Percentiles rank a stretch among this genome's conserved stretches.
Conservation (phyloP, 2,113 vertebrate species). For the Laticauda colubrina region DNA sequence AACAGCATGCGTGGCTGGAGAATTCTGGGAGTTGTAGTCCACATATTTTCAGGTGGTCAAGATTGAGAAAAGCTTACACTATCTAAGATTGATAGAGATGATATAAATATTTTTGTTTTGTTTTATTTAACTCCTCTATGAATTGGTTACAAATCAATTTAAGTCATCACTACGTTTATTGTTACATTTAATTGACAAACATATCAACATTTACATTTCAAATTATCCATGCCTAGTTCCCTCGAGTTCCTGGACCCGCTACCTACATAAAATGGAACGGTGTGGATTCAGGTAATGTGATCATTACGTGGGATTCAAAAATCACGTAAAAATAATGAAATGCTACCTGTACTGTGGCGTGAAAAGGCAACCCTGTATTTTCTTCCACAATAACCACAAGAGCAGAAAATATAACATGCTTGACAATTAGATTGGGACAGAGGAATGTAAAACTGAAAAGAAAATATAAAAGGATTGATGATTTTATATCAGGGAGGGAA, state of each 20-base stretch:
- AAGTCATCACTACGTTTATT: background rate
- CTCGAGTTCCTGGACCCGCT: background rate
- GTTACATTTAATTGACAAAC: background rate
- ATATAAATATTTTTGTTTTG: background rate
- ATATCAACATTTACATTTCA: background rate
- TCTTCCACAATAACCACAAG: too few species aligned
- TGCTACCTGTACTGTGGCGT: too few species aligned
- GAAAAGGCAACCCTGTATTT: too few species aligned
- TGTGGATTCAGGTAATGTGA: too few species aligned
- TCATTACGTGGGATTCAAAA: too few species aligned
- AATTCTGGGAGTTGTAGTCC: background rate
- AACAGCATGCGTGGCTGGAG: background rate
- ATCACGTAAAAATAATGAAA: too few species aligned
- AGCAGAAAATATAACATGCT: too few species aligned
- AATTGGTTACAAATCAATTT: background rate
- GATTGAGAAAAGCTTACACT: background rate
- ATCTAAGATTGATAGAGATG: background rate
- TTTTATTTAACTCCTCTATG: background rate
- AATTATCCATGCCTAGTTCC: background rate
- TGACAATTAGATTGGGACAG: too few species aligned
- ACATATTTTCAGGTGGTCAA: background rate
- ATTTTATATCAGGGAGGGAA: too few species aligned
- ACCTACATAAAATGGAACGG: too few species aligned
- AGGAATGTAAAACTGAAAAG: too few species aligned
- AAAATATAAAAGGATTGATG: too few species aligned